Evolutionary conservation across 1,140 invertebrate species (phyloP), one percentile per base, ranked within the genome.

Genomic region (Bacillus rossius): DNA sequence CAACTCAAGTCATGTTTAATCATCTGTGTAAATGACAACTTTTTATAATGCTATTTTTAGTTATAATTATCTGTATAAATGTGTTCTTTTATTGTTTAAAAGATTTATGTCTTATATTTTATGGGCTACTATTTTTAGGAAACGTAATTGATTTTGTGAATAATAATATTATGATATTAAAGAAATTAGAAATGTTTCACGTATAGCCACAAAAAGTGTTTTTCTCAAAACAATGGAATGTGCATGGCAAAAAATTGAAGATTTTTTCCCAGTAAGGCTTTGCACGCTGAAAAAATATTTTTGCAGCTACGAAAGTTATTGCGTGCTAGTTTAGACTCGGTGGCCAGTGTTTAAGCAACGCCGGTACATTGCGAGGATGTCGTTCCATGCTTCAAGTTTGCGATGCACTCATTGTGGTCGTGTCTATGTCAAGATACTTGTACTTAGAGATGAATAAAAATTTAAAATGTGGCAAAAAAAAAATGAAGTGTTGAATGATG

Each of bases 41-140:
- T 57, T 57, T 57, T 57, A 57, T 57, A 57, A 34, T 47, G 55
- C 43, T 57, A 57, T 55, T 16, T 55, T 55, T 55, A 55, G 53
- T 55, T 55, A 25, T 42, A 55, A 42, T 43, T 49, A 43, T 40
- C 25, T 43, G 45, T 55, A 55, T 55, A 55, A 43, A 42, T 55
- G 43, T 23, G 41, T 55, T 40, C 43, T 55, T 55, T 55, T 43
- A 42, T 55, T 55, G 53, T 43, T 25, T 38, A 43, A 26, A 43
- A 55, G 41, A 42, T 55, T 54, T 55, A 55, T 55, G 53, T 40
- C 40, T 55, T 23, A 55, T 55, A 55, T 55, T 50, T 23, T 55
- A 42, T 55, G 41, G 53, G 29, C 29, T 34, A 34, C 10, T 34
- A 34, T 34, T 34, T 55, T 43, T 40, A 54, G 40, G 26, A 23